Evolutionary conservation across 2,888 invertebrate species (phyloP), one percentile per base, ranked within the genome.

Genomic region (Caenorhabditis sp.): DNA sequence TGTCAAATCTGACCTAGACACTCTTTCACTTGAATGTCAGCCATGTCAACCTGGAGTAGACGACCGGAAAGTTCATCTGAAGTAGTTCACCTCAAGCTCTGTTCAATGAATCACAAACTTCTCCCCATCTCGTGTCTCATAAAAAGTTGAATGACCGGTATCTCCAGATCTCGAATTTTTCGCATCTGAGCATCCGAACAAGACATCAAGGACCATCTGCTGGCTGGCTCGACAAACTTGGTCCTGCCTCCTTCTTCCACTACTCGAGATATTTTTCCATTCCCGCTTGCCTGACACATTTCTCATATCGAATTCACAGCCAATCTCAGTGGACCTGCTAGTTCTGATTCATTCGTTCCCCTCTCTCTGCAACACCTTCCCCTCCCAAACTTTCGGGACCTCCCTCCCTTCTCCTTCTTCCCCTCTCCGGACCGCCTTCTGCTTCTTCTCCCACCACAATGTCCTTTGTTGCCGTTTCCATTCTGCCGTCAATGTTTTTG

Each of bases 401-500:
- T 22, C 24, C 26, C 24, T 24, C 53, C n/a, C 18, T 47, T 58
- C 60, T 32, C 37, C 11, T 32, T 32, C 32, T 32, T 9, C 9
- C 32, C 9, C 5, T 9, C 32, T 32, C 9, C 32, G 32, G n/a
- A n/a, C n/a, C n/a, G n/a, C n/a, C n/a, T n/a, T n/a, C n/a, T n/a
- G n/a, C n/a, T n/a, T n/a, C n/a, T n/a, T n/a, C n/a, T 32, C 28
- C 50, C 68, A 6, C n/a, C 35, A 32, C 15, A n/a, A 1, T 60
- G 61, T 53, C 70, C 61, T 70, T 70, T 70, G 61, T 70, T 61
- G 60, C 70, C 22, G n/a, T 47, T 4, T 69, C 60, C 40, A 32
- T 32, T 62, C 51, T 62, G n/a, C 62, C 62, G 60, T 20, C 62
- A 56, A 64, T 65, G 65, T 72, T 72, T 72, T 65, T 64, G 64